Evolutionary conservation across 2,797 vertebrate genomes (phyloP).

Genomic region (Pangasius sanitwongsei): DNA sequence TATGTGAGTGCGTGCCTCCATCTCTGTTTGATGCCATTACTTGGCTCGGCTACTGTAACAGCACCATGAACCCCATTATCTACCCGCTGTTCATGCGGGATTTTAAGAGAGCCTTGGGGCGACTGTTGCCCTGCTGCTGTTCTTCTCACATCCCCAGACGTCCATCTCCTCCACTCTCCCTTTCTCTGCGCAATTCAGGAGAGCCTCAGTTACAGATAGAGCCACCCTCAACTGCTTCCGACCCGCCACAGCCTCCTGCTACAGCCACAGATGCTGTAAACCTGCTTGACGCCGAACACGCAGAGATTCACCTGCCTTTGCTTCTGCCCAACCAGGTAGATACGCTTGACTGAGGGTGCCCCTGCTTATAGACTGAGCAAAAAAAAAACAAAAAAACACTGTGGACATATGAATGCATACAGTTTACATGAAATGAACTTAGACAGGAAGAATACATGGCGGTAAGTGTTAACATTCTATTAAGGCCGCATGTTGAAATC

Average conservation of each 20-base stretch:
- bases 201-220: slow-evolving; percentile 80
- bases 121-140: slow-evolving; percentile 84
- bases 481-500: slow-evolving; percentile 22
- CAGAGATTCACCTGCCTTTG: slow-evolving; percentile 68
- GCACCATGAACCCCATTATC: slow-evolving; percentile 98
- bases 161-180: slow-evolving; percentile 84
- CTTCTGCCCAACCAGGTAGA: slow-evolving; percentile 74
- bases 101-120: slow-evolving; percentile 92
- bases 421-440: slow-evolving; percentile 25
- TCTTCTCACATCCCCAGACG: slow-evolving; percentile 74
- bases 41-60: slow-evolving; percentile 99
- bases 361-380: neutral
- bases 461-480: slow-evolving; percentile 36
- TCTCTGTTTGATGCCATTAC: slow-evolving; percentile 91
- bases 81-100: slow-evolving; percentile 98
- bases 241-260: slow-evolving; percentile 68
- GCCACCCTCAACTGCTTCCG: slow-evolving; percentile 74
- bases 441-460: slow-evolving; percentile 20
- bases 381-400: neutral
- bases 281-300: slow-evolving; percentile 75
- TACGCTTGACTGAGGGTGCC: slow-evolving; percentile 72
- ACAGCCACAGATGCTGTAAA: slow-evolving; percentile 69
- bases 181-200: slow-evolving; percentile 91
- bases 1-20: slow-evolving; percentile 85
- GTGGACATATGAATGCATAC: slow-evolving; percentile 13